phyloP scores from a whole-genome alignment of 1,140 invertebrate species.

The Holcopasites calliopsidis region DNA sequence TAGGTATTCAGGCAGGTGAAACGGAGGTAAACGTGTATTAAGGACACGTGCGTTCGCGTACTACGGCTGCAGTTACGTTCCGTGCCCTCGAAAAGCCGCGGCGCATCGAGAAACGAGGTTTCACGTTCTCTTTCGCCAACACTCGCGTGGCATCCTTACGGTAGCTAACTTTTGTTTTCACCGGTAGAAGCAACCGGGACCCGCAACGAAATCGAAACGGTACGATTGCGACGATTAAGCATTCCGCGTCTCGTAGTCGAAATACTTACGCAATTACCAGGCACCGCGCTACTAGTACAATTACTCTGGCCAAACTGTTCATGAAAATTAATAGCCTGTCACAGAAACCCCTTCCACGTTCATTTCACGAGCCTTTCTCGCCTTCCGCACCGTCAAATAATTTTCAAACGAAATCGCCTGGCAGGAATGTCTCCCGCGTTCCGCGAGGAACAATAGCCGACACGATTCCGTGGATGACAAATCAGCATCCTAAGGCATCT shows the following conservation, averaged over 20 bases:
- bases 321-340: slow-evolving; percentile 17
- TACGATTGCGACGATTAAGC: not conserved
- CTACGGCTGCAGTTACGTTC: not conserved
- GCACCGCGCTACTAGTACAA: not conserved
- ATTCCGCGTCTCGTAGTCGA: slow-evolving; percentile 1
- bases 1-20: not conserved
- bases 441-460: no score
- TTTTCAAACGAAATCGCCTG: not conserved
- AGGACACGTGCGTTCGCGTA: not conserved
- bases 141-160: not conserved
- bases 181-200: not conserved
- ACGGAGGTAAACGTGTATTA: not conserved
- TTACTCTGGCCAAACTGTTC: not conserved
- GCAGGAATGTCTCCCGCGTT: no score
- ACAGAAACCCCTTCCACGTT: not conserved
- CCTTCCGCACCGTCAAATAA: not conserved
- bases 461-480: not conserved
- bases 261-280: slow-evolving; percentile 9
- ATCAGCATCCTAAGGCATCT: no score
- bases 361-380: no score
- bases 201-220: slow-evolving; percentile 13
- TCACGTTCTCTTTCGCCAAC: slow-evolving; percentile 41
- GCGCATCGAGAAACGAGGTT: slow-evolving; percentile 40
- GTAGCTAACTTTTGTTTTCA: slow-evolving; percentile 1
- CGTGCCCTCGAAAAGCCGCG: slow-evolving; percentile 35